Base-by-base conservation (phyloP, 2,888 invertebrate genomes). In the Mimas tiliae region DNA sequence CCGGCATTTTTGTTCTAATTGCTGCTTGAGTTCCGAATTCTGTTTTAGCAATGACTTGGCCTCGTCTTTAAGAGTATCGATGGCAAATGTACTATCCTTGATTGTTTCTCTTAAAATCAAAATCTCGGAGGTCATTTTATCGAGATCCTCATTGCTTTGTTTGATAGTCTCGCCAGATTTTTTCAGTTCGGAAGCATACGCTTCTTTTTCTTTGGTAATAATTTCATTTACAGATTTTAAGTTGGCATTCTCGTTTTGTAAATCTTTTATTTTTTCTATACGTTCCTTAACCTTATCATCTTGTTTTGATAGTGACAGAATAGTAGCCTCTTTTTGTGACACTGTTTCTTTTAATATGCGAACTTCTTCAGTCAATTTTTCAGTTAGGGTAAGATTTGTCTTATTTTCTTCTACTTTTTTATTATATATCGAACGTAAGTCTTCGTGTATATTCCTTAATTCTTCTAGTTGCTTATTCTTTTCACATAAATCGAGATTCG, bases 111-210 rank as follows among this genome's bases (percentile, higher is more conserved):
- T 85, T n/a, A 93, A 73, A n/a, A 82, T 72, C 14, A 87, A 67
- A 67, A 89, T 83, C 66, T 93, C 89, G 6, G 85, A 77, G 1
- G 91, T 81, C 75, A 94, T 87, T 27, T 79, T 81, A 47, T 89
- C 86, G 34, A 94, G 71, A 65, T 87, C 88, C 1, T 77, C 73
- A 53, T 88, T 84, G 68, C 90, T 89, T 8, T 83, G 77, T 68
- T 81, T 82, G 19, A 89, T 83, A 11, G 80, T 86, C 7, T 81
- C 80, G 50, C 81, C 76, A 51, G 94, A 91, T 64, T 82, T 87
- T 75, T 89, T 73, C 70, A 94, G 74, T 76, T 91, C 81, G 67
- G 65, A 63, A 70, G 86, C 73, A 71, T 85, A 82, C 0, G 72
- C 66, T 64, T 91, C 84, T 47, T 84, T 89, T 75, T 92, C 91